Percentiles rank a stretch among this genome's conserved stretches.
Evolutionary conservation across 1,140 invertebrate species (phyloP).

Genomic region (Anadara kagoshimensis): DNA sequence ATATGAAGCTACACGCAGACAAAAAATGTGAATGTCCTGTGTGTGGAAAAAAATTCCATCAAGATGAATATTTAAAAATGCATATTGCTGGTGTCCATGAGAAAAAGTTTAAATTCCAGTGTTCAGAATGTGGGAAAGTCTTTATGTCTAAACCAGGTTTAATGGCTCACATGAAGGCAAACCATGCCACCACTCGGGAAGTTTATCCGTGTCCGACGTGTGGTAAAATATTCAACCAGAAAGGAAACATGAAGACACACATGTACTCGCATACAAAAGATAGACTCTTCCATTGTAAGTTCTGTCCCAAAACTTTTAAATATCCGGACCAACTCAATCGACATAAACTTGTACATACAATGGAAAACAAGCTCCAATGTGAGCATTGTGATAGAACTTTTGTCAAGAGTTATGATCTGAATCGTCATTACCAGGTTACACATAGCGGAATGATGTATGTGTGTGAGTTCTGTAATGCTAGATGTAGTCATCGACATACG

Average conservation of each 20-base stretch:
- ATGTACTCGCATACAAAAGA: constrained; percentile 69
- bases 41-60: constrained; percentile 75
- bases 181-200: constrained; percentile 68
- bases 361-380: constrained; percentile 60
- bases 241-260: constrained; percentile 74
- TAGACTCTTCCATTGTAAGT: constrained; percentile 65
- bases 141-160: constrained; percentile 76
- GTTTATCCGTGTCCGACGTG: constrained; percentile 75
- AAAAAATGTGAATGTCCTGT: constrained; percentile 73
- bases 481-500: constrained; percentile 71
- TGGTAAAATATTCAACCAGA: constrained; percentile 75
- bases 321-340: constrained; percentile 74
- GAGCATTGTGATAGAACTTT: constrained; percentile 74
- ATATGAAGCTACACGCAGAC: constrained; percentile 72
- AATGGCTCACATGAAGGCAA: constrained; percentile 72
- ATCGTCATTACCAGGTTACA: constrained; percentile 70
- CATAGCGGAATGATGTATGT: constrained; percentile 74
- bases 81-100: constrained; percentile 74
- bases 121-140: constrained; percentile 73
- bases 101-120: constrained; percentile 69
- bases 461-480: constrained; percentile 73
- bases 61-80: constrained; percentile 73
- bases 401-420: constrained; percentile 73
- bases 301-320: constrained; percentile 70
- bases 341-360: constrained; percentile 71